Percentiles rank a stretch among this genome's conserved stretches.
phyloP scores from a whole-genome alignment of 2,888 invertebrate species.

The Caenorhabditis doughertyi region DNA sequence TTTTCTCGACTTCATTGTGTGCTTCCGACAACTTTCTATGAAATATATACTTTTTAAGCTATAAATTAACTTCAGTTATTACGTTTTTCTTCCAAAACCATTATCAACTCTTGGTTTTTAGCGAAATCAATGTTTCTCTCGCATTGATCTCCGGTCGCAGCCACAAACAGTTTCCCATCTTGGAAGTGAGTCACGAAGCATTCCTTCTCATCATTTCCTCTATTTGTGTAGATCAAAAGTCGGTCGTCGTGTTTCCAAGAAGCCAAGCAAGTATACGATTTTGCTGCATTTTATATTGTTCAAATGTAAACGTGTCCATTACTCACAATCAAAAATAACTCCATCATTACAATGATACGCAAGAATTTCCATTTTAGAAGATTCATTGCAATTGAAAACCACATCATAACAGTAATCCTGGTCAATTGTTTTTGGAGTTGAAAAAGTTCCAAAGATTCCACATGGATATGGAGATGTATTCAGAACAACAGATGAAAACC shows the following conservation, averaged over 20 bases:
- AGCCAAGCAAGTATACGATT: constrained; percentile 73
- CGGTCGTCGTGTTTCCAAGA: constrained; percentile 74
- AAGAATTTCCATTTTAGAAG: constrained; percentile 64
- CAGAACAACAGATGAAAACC: constrained; percentile 66
- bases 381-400: constrained; percentile 69
- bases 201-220: constrained; percentile 59
- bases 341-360: constrained; percentile 75
- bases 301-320: not conserved
- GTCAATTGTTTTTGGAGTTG: constrained; percentile 67
- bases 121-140: constrained; percentile 73
- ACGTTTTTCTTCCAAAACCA: constrained; percentile 67
- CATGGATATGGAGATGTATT: constrained; percentile 67
- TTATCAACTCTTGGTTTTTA: constrained; percentile 67
- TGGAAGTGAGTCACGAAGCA: constrained; percentile 73
- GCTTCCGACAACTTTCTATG: constrained; percentile 49
- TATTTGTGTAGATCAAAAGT: constrained; percentile 73
- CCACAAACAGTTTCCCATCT: constrained; percentile 68
- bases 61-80: not conserved
- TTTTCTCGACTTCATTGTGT: constrained; percentile 49
- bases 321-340: constrained; percentile 73
- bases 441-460: constrained; percentile 67
- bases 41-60: not conserved
- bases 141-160: constrained; percentile 73
- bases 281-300: constrained; percentile 61
- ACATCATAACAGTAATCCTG: constrained; percentile 74